Conservation (phyloP, 2,113 vertebrate species). For the Turdus rufiventris region DNA sequence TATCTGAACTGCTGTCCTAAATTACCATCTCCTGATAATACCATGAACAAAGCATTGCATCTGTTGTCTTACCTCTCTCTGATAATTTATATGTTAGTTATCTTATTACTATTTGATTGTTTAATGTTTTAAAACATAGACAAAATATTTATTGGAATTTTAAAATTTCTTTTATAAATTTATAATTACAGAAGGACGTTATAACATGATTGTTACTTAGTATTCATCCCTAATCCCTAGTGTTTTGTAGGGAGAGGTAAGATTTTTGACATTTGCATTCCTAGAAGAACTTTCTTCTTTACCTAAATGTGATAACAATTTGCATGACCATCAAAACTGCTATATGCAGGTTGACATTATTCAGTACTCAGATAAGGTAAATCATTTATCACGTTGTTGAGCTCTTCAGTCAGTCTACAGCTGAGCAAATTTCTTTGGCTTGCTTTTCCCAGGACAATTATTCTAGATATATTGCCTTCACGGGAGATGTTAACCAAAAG, state of each 20-base stretch:
- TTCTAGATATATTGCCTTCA: conserved; percentile 38
- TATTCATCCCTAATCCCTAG: background rate
- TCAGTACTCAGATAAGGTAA: conserved; percentile 9
- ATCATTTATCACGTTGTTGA: background rate
- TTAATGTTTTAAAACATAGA: background rate
- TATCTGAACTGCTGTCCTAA: background rate
- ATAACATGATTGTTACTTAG: background rate
- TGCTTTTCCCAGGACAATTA: conserved; percentile 39
- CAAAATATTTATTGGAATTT: background rate
- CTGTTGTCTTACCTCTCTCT: background rate
- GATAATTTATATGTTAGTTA: background rate
- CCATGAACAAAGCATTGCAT: background rate
- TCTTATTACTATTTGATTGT: background rate
- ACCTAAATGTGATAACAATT: conserved; percentile 3
- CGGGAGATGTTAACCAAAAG: conserved; percentile 40
- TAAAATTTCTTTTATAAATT: background rate
- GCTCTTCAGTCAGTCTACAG: conserved; percentile 8
- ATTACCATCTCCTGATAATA: background rate
- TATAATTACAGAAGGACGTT: background rate
- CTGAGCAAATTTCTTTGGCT: conserved; percentile 17
- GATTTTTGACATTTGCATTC: background rate
- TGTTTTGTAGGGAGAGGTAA: background rate
- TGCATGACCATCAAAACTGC: background rate
- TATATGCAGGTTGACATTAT: background rate
- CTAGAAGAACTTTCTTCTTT: background rate